Conservation (phyloP, 2,113 vertebrate species). For the Thamnaconus septentrionalis region DNA sequence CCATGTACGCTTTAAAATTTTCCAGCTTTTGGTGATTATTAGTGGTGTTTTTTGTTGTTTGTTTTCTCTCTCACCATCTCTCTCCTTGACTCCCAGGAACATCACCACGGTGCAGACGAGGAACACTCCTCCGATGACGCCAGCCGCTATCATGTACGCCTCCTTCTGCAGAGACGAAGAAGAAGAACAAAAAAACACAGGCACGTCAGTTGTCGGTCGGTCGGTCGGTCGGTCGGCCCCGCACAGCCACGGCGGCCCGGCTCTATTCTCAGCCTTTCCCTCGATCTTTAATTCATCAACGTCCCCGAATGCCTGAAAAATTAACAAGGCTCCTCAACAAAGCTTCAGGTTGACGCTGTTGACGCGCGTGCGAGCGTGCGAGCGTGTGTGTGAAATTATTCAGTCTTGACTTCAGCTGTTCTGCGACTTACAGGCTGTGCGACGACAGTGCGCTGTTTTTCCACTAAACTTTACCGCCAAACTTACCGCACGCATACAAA, state of each 20-base stretch:
- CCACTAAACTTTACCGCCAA: too few species aligned
- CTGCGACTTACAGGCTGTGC: too few species aligned
- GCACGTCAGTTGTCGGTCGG: too few species aligned
- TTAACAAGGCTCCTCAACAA: conserved; percentile 6
- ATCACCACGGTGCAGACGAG: conserved; percentile 84
- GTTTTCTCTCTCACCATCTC: conserved; percentile 80
- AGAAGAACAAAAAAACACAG: conserved; percentile 8
- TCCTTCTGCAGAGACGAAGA: conserved; percentile 73
- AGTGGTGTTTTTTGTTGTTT: too few species aligned
- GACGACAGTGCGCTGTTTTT: too few species aligned
- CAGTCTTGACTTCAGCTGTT: too few species aligned
- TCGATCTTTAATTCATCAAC: conserved; percentile 61
- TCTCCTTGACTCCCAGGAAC: conserved; percentile 90
- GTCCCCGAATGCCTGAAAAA: conserved; percentile 31
- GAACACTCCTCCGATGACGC: conserved; percentile 84
- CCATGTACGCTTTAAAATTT: too few species aligned
- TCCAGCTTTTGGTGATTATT: too few species aligned
- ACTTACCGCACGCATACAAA: conserved; percentile 26
- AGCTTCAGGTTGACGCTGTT: conserved; percentile 7
- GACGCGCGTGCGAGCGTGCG: conserved; percentile 12
- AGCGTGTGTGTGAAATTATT: too few species aligned
- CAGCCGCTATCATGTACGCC: conserved; percentile 90
- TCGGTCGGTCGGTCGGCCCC: conserved; percentile 13
- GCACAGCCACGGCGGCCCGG: conserved; percentile 1
- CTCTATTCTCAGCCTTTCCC: conserved; percentile 46